Evolutionary conservation across 2,113 vertebrate genomes (phyloP), one percentile per base, ranked within the genome.

Genomic region (Sturnus vulgaris): DNA sequence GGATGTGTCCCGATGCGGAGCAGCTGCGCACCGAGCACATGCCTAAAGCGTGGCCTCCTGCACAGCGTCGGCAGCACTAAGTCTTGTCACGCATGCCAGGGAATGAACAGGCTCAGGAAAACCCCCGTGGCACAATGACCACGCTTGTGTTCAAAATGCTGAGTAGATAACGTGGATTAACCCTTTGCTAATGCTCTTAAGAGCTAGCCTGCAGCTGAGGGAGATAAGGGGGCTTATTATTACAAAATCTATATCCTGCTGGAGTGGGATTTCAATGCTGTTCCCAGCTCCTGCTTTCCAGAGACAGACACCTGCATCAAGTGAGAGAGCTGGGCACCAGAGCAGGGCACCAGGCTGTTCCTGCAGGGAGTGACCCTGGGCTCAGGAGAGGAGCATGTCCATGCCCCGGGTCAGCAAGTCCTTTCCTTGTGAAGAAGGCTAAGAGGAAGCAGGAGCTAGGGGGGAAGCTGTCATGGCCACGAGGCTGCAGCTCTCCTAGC

Each of bases 181-280:
- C 83, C 59, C 68, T 77, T 61, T 78, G 66, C 78, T 95, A 97
- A 97, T 93, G 92, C 69, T 86, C 90, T 97, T 92, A 88, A 93
- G 60, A 92, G 57, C 90, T 95, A 42, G 82, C 82, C 49, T 65
- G 76, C 11, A 33, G 40, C 53, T 3, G 18, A 66, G n/a, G 25
- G 56, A 89, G 52, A 78, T 90, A 84, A 95, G 95, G 82, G 49
- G 24, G 53, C 75, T 96, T 90, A 86, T 93, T 95, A 83, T 72
- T 91, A 25, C 79, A 50, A 89, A 95, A 95, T 91, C 78, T 49
- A 35, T 77, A 84, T 49, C 64, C 89, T 55, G 40, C 72, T 5
- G 5, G 14, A 35, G 46, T 35, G 12, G 27, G 65, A 80, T 80
- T 93, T 91, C 55, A n/a, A 1, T 5, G 6, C 53, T 0, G 1